Percentiles rank a stretch among this genome's conserved stretches.
These are phyloP conservation scores for Sterrhoptilus dennistouni DNA, from an alignment of 2,113 vertebrate species.

Conservation along the genomic window DNA sequence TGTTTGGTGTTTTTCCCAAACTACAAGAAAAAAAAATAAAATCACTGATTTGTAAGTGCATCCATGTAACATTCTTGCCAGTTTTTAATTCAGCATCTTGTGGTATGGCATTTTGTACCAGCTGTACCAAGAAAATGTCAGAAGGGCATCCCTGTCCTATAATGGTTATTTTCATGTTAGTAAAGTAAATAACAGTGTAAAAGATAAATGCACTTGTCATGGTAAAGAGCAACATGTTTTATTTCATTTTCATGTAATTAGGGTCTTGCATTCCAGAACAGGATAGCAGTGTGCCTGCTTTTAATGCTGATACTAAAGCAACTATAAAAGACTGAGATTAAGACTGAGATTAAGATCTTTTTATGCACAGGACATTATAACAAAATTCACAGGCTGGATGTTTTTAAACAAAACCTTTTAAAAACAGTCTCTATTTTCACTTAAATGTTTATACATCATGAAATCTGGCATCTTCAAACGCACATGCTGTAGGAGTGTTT, in stretches of 20 bases:
- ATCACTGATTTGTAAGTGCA: background rate
- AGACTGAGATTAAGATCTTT: background rate
- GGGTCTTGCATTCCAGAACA: background rate
- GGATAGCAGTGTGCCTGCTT: background rate
- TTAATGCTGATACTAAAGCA: background rate
- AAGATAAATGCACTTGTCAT: background rate
- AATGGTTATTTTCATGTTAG: background rate
- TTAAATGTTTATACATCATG: conserved; percentile 4
- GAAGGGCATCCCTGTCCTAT: background rate
- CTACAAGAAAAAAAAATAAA: background rate
- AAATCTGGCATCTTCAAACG: background rate
- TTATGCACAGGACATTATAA: background rate
- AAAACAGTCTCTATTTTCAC: background rate
- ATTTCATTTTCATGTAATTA: background rate
- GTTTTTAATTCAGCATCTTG: background rate
- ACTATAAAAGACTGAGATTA: background rate
- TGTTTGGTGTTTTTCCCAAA: background rate
- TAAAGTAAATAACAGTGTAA: background rate
- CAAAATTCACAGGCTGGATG: background rate
- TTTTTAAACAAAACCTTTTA: background rate
- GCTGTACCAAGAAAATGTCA: background rate
- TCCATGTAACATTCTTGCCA: background rate
- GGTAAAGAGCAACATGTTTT: background rate
- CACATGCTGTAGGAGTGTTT: background rate
- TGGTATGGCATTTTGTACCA: background rate